A percentile compares a stretch with the other conserved stretches of the same genome.
Conservation (phyloP, 2,113 vertebrate genomes). For the Microtus richardsoni region DNA sequence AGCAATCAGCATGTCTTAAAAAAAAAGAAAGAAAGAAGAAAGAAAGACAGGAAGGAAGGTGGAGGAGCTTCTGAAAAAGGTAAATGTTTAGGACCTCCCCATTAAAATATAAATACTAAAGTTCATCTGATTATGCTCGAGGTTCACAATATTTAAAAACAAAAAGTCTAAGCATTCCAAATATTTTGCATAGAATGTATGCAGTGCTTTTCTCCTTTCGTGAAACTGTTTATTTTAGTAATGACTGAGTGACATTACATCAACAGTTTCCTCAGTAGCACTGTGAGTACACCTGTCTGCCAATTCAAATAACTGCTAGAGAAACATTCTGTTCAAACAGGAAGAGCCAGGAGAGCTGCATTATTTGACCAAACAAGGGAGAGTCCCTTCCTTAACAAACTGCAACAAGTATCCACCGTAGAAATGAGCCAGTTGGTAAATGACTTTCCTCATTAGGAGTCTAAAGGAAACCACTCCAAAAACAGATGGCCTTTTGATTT, state of each 20-base stretch:
- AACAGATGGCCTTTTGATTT: background rate
- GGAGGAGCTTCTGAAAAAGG: background rate
- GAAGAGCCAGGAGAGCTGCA: background rate
- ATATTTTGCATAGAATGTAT: background rate
- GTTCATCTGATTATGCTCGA: background rate
- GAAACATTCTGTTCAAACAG: constrained; percentile 60
- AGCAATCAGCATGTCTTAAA: background rate
- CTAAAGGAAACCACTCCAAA: constrained; percentile 12
- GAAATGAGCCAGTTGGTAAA: background rate
- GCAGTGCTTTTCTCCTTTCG: background rate
- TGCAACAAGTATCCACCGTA: background rate
- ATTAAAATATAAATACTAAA: background rate
- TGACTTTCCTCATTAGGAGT: background rate
- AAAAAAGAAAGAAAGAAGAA: background rate
- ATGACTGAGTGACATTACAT: background rate
- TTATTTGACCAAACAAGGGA: constrained; percentile 22
- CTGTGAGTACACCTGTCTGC: constrained; percentile 29
- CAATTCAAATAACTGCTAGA: constrained; percentile 60
- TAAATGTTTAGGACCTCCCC: background rate
- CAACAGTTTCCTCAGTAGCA: background rate
- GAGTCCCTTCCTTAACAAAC: constrained; percentile 29
- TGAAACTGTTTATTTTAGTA: background rate
- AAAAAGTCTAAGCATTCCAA: background rate
- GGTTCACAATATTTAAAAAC: background rate
- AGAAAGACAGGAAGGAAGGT: background rate